Evolutionary conservation across 2,797 vertebrate species (phyloP), one percentile per base, ranked within the genome.

Genomic region (Monodelphis domestica): DNA sequence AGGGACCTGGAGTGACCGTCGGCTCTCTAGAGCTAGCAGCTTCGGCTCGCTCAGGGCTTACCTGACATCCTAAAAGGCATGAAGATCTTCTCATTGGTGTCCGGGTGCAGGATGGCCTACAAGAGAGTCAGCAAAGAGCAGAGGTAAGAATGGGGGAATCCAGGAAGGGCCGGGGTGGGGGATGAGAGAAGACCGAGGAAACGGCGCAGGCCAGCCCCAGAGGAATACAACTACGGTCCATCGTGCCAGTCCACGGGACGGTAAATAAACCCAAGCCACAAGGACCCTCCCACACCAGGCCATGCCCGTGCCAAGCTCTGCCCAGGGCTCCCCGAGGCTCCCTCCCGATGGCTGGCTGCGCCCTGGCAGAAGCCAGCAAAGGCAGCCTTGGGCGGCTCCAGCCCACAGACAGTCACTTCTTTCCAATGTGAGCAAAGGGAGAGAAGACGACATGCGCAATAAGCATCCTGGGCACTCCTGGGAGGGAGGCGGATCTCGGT

Each of bases 11-110:
- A 94, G 59, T 14, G 56, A 50, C 30, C 26, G 28, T 0, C 12
- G 14, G 1, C 70, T 4, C 0, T 0, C 56, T 90, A 9, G 54
- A 10, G 56, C 9, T 53, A 54, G 56, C 78, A 59, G 38, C 38
- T 84, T 84, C 45, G 38, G 70, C 45, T 38, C 87, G 70, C n/a
- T 3, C 89, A 14, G 5, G 24, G 0, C 51, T 54, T 99, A 99
- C 99, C 99, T 99, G 99, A 99, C 99, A 99, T 99, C 88, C 99
- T 98, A 98, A 99, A 99, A 94, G 99, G 99, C 99, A 99, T 99
- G 98, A 99, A 98, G 98, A 99, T 99, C 98, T 99, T 99, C 98
- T 99, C 99, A 50, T 99, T 99, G 0, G 99, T 99, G 96, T 99
- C 99, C 0, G 99, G 99, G 94, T 99, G 99, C 97, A 99, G 98